These are phyloP conservation scores for Pollicipes pollicipes DNA, from an alignment of 1,140 invertebrate species.

Conservation along the genomic window DNA sequence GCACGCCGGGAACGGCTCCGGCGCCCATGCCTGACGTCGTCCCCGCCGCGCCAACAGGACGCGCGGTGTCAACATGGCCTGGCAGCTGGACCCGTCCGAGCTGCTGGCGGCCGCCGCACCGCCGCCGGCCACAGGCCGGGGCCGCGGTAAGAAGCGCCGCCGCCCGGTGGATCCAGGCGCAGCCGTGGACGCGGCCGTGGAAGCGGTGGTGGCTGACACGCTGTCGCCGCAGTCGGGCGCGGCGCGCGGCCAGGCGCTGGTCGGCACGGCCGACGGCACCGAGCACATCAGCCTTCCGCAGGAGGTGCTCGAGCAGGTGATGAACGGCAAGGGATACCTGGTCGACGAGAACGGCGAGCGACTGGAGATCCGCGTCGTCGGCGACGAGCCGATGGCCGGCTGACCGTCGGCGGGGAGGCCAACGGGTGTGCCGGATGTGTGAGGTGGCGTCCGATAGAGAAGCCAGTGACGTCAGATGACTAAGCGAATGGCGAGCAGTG, in stretches of 20 bases:
- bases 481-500: too few species aligned
- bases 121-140: too few species aligned
- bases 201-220: background rate
- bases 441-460: too few species aligned
- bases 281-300: constrained; percentile 3
- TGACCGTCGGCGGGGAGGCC: background rate
- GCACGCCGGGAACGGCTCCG: too few species aligned
- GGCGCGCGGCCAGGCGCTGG: background rate
- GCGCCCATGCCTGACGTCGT: too few species aligned
- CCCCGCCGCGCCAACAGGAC: background rate
- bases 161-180: background rate
- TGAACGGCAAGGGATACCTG: constrained; percentile 5
- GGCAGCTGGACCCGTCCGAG: background rate
- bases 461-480: too few species aligned
- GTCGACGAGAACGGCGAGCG: constrained; percentile 2
- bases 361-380: background rate
- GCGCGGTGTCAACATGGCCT: background rate
- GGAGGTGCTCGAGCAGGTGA: constrained; percentile 2
- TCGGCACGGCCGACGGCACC: background rate
- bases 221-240: background rate
- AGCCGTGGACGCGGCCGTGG: background rate
- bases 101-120: background rate
- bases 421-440: too few species aligned
- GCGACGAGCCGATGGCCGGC: background rate
- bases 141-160: background rate